These are phyloP conservation scores for Peribatodes rhomboidaria DNA, from an alignment of 2,888 invertebrate genomes.

Conservation along the genomic window DNA sequence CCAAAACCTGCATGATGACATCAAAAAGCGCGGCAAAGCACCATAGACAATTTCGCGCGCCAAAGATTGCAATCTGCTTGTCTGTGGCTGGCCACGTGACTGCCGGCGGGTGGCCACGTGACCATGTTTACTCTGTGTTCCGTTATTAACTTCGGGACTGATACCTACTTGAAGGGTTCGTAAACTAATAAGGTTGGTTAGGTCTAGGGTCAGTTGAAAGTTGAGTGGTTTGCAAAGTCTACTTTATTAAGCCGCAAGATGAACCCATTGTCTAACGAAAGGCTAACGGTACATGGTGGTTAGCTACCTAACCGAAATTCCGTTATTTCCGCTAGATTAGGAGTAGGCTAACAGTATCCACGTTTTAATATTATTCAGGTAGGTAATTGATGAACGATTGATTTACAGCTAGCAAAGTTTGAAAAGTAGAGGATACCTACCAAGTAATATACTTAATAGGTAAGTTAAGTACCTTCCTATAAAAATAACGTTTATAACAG, in stretches of 20 bases:
- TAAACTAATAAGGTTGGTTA: constrained; percentile 41
- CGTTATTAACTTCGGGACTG: constrained; percentile 72
- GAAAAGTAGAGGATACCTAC: too few relatives aligned
- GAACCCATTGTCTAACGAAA: not conserved
- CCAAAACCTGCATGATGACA: constrained; percentile 48
- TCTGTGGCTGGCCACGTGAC: constrained; percentile 69
- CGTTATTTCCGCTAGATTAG: too few relatives aligned
- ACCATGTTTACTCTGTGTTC: constrained; percentile 72
- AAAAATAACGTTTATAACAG: too few relatives aligned
- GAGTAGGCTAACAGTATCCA: too few relatives aligned
- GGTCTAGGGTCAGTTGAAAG: constrained; percentile 15
- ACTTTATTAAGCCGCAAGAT: constrained; percentile 2
- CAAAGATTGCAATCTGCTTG: constrained; percentile 71
- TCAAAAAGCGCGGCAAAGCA: constrained; percentile 63
- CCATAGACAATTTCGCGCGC: constrained; percentile 78
- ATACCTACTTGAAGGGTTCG: constrained; percentile 37
- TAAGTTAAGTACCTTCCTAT: too few relatives aligned
- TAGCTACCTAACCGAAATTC: too few relatives aligned
- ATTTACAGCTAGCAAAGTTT: too few relatives aligned
- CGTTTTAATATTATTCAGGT: too few relatives aligned
- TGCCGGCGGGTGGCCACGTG: constrained; percentile 50
- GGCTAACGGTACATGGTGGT: too few relatives aligned
- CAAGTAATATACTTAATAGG: too few relatives aligned
- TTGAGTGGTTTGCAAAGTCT: constrained; percentile 10
- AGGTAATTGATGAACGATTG: not conserved